phyloP scores from a whole-genome alignment of 2,113 vertebrate genomes.

The Oreotrochilus melanogaster region DNA sequence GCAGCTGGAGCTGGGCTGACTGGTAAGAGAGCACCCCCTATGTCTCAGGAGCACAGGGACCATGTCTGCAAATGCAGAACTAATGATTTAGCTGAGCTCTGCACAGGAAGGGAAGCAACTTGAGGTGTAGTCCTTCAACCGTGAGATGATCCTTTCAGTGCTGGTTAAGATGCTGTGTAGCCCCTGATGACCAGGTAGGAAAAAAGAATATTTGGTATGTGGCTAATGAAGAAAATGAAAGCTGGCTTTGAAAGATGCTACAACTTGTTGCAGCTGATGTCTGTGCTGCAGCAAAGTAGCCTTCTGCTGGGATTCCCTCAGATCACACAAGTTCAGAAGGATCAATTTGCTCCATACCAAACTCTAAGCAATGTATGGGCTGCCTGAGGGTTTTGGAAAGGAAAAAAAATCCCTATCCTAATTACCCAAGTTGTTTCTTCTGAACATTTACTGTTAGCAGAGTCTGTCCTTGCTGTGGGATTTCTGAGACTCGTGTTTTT shows the following conservation, averaged over 20 bases:
- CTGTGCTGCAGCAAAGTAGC: neutral
- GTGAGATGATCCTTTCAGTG: neutral
- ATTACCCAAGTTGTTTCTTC: neutral
- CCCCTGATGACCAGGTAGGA: neutral
- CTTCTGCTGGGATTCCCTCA: neutral
- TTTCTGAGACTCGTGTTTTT: neutral
- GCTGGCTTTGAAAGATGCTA: neutral
- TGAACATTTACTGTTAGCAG: neutral
- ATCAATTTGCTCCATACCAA: neutral
- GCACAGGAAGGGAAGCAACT: neutral
- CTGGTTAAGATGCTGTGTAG: neutral
- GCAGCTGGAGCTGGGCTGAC: conserved; percentile 94
- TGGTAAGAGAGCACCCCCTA: conserved; percentile 73
- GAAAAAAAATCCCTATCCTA: neutral
- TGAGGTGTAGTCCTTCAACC: neutral
- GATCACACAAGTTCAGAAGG: neutral
- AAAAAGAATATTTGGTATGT: neutral
- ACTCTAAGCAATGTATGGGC: neutral
- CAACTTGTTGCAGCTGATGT: neutral
- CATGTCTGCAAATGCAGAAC: neutral
- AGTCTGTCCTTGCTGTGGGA: neutral
- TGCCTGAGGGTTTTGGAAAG: neutral
- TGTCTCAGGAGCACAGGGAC: neutral
- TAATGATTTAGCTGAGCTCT: neutral
- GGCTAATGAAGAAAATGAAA: neutral